Percentiles rank a stretch among this genome's conserved stretches.
Evolutionary conservation across 2,888 invertebrate species (phyloP).

Genomic region (Myopa testacea): DNA sequence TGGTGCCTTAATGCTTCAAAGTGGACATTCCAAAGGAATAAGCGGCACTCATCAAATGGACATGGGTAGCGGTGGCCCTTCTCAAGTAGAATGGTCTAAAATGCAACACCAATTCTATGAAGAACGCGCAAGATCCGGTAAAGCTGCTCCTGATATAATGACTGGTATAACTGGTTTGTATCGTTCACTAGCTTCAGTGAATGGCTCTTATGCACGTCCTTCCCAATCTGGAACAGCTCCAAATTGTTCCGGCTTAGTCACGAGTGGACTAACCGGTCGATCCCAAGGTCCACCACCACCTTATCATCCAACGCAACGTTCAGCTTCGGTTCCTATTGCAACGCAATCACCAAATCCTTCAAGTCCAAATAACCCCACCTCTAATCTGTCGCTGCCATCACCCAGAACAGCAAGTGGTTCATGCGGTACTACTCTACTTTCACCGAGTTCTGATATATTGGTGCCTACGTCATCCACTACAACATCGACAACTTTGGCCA

Average conservation of each 20-base stretch:
- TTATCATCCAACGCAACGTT: slow-evolving; percentile 79
- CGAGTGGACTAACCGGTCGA: slow-evolving; percentile 63
- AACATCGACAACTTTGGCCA: slow-evolving; percentile 49
- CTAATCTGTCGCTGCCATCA: slow-evolving; percentile 79
- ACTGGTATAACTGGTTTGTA: slow-evolving; percentile 45
- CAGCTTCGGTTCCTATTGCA: slow-evolving; percentile 80
- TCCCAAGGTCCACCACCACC: slow-evolving; percentile 84
- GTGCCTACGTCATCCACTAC: slow-evolving; percentile 39
- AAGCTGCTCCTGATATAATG: slow-evolving; percentile 44
- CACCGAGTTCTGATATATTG: slow-evolving; percentile 74
- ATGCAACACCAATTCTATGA: slow-evolving; percentile 89
- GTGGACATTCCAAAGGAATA: slow-evolving; percentile 45
- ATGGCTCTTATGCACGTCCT: slow-evolving; percentile 37
- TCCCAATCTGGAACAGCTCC: slow-evolving; percentile 21
- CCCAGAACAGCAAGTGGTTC: slow-evolving; percentile 69
- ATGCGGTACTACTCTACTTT: slow-evolving; percentile 75
- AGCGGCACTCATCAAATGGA: slow-evolving; percentile 45
- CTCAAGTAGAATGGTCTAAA: slow-evolving; percentile 91
- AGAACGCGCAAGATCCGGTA: slow-evolving; percentile 70
- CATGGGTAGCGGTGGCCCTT: slow-evolving; percentile 44
- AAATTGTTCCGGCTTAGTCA: slow-evolving; percentile 50
- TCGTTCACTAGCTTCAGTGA: slow-evolving; percentile 47
- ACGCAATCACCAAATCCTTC: slow-evolving; percentile 80
- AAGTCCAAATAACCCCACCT: slow-evolving; percentile 79
- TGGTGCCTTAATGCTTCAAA: slow-evolving; percentile 54